A percentile compares a stretch with the other conserved stretches of the same genome.
Conservation (phyloP, 2,888 invertebrate species). For the Mechanitis messenoides region DNA sequence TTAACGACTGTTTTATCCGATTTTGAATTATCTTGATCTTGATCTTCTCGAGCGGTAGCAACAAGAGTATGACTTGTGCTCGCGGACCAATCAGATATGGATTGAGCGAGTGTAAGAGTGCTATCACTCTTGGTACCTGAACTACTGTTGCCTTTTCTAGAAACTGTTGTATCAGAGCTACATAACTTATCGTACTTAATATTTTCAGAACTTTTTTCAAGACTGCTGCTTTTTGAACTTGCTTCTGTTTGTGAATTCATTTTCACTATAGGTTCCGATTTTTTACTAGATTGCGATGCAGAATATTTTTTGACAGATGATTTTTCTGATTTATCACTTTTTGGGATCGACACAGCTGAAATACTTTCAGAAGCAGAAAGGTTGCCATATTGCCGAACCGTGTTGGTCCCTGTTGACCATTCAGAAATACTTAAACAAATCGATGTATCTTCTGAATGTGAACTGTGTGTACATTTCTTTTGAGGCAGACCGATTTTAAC, state of each 20-base stretch:
- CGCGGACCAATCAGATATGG: slow-evolving; percentile 89
- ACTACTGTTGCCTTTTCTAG: slow-evolving; percentile 74
- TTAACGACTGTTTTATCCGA: slow-evolving; percentile 69
- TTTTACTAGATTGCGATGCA: slow-evolving; percentile 71
- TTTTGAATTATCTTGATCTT: slow-evolving; percentile 63
- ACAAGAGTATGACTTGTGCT: slow-evolving; percentile 86
- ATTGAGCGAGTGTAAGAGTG: slow-evolving; percentile 84
- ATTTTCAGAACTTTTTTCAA: slow-evolving; percentile 74
- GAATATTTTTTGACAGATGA: slow-evolving; percentile 76
- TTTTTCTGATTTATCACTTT: slow-evolving; percentile 79
- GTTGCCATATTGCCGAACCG: slow-evolving; percentile 87
- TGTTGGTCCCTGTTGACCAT: slow-evolving; percentile 92
- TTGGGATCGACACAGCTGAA: slow-evolving; percentile 77
- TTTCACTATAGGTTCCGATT: slow-evolving; percentile 71
- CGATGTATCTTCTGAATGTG: slow-evolving; percentile 91
- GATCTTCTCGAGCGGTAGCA: slow-evolving; percentile 75
- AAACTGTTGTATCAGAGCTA: slow-evolving; percentile 76
- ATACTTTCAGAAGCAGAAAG: slow-evolving; percentile 82
- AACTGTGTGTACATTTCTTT: slow-evolving; percentile 88
- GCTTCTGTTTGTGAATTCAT: slow-evolving; percentile 65
- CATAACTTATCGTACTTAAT: slow-evolving; percentile 78
- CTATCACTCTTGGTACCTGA: slow-evolving; percentile 88
- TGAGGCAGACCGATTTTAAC: slow-evolving; percentile 87
- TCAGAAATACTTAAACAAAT: slow-evolving; percentile 90
- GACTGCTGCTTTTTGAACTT: slow-evolving; percentile 77